Percentiles rank a stretch among this genome's conserved stretches.
phyloP scores from a whole-genome alignment of 2,888 invertebrate genomes.

The Coleophora flavipennella region DNA sequence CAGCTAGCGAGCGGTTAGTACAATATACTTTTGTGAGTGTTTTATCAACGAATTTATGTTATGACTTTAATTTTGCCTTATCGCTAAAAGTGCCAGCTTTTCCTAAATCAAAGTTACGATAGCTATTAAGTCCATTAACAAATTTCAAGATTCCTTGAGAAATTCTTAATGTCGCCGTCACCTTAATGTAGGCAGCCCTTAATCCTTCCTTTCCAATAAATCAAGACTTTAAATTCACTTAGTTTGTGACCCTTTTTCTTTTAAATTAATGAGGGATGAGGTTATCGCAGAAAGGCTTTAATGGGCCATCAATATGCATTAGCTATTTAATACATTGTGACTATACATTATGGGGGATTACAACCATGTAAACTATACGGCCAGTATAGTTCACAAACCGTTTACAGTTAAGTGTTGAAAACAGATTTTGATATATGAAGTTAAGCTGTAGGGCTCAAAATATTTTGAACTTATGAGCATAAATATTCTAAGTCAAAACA shows the following conservation, averaged over 20 bases:
- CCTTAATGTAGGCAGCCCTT: conserved; percentile 17
- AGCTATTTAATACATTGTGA: conserved; percentile 4
- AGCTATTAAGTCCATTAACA: no score
- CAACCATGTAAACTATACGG: conserved; percentile 40
- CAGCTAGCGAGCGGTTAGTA: no score
- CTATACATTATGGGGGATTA: conserved; percentile 39
- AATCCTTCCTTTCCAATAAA: conserved; percentile 38
- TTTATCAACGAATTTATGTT: no score
- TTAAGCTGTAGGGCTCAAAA: conserved; percentile 25
- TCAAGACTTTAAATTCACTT: conserved; percentile 39
- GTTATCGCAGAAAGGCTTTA: conserved; percentile 42
- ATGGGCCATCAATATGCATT: conserved; percentile 57
- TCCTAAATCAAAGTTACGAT: no score
- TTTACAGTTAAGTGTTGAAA: conserved; percentile 15
- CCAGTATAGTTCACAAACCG: conserved; percentile 31
- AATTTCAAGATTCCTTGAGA: no score
- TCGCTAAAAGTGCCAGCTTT: no score
- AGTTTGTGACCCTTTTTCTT: conserved; percentile 29
- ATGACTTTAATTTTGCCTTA: no score
- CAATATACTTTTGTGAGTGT: no score
- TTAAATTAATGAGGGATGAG: conserved; percentile 44
- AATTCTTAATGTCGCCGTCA: no score
- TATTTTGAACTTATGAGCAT: no score
- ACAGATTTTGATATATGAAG: conserved; percentile 36
- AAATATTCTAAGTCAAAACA: no score